Percentiles rank a stretch among this genome's conserved stretches.
phyloP scores from a whole-genome alignment of 2,888 invertebrate species.

The Euclidia mi region DNA sequence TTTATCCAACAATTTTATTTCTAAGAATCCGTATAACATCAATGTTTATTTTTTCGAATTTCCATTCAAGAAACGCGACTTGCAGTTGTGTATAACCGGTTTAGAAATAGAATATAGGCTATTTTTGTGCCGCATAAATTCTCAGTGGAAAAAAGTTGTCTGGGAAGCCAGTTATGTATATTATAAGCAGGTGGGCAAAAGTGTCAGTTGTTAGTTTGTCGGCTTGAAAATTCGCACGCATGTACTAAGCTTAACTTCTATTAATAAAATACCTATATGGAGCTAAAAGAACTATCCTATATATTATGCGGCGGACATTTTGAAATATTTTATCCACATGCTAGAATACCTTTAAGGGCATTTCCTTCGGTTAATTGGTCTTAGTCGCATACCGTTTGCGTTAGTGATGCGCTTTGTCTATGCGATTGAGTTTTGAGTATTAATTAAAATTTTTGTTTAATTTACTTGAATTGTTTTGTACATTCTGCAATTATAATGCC shows the following conservation, averaged over 20 bases:
- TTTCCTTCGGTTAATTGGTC: conserved; percentile 72
- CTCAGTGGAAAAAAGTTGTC: conserved; percentile 40
- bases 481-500: conserved; percentile 2
- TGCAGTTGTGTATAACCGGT: conserved; percentile 43
- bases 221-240: conserved; percentile 30
- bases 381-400: conserved; percentile 44
- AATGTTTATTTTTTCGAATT: conserved; percentile 43
- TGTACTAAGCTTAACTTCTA: conserved; percentile 42
- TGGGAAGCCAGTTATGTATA: conserved; percentile 46
- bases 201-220: conserved; percentile 28
- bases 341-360: conserved; percentile 67
- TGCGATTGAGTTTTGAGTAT: conserved; percentile 6
- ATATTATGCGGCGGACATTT: conserved; percentile 49
- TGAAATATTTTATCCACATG: conserved; percentile 66
- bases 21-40: background rate
- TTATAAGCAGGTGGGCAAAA: conserved; percentile 47
- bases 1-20: background rate
- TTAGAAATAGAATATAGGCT: conserved; percentile 47
- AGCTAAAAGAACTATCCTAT: conserved; percentile 52
- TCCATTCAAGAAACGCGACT: conserved; percentile 37
- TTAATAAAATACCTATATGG: conserved; percentile 52
- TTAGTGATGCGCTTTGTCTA: conserved; percentile 39
- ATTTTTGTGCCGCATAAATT: conserved; percentile 48
- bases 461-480: background rate
- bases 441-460: conserved; percentile 3